Evolutionary conservation across 1,140 invertebrate species (phyloP).

Genomic region (Micrasema longulum): DNA sequence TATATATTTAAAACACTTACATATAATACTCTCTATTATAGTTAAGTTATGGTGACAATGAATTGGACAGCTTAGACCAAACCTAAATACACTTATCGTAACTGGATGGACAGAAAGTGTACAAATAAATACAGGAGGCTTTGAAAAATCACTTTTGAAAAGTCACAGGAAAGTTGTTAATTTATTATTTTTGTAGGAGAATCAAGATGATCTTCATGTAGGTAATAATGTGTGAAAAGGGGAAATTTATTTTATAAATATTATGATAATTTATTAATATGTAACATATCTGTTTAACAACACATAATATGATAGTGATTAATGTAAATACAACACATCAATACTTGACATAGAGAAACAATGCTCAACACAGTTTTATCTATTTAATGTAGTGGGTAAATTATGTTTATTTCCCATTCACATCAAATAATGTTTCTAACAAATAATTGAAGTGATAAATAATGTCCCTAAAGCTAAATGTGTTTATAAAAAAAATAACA

Average conservation of each 20-base stretch:
- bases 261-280: conserved; percentile 33
- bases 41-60: conserved; percentile 54
- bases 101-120: conserved; percentile 55
- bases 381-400: conserved; percentile 42
- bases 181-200: conserved; percentile 5
- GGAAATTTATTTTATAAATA: conserved; percentile 33
- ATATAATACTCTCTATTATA: conserved; percentile 53
- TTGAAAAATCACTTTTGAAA: conserved; percentile 10
- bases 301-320: conserved; percentile 49
- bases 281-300: conserved; percentile 50
- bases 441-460: conserved; percentile 41
- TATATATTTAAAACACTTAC: conserved; percentile 56
- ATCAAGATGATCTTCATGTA: conserved; percentile 14
- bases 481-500: conserved; percentile 48
- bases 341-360: conserved; percentile 51
- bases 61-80: conserved; percentile 56
- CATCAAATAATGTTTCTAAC: conserved; percentile 49
- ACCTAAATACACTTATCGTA: conserved; percentile 53
- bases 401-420: conserved; percentile 44
- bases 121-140: conserved; percentile 38
- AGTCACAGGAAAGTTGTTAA: conserved; percentile 12
- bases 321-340: conserved; percentile 53
- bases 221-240: conserved; percentile 26
- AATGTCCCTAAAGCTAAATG: conserved; percentile 40
- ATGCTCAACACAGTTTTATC: conserved; percentile 41